Evolutionary conservation across 2,113 vertebrate genomes (phyloP).

Genomic region (Menura novaehollandiae): DNA sequence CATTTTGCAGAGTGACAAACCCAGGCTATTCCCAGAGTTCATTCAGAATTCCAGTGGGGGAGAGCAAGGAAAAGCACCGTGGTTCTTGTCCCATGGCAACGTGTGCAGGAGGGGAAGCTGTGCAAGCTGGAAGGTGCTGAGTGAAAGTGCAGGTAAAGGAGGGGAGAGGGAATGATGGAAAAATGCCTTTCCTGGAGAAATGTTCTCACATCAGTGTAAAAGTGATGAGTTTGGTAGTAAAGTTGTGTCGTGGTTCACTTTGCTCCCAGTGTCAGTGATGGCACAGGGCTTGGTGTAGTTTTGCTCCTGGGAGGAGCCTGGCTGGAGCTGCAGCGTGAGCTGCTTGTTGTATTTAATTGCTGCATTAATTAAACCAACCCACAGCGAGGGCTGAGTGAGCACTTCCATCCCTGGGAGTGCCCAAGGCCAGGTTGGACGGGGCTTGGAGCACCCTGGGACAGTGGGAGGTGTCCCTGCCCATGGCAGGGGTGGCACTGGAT

Average conservation of each 20-base stretch:
- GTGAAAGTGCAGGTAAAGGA: not conserved
- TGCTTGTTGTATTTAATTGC: not conserved
- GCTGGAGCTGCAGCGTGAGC: not conserved
- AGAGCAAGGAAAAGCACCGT: rapidly evolving
- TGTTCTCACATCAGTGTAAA: rapidly evolving
- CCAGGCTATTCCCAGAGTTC: not conserved
- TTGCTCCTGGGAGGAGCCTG: not conserved
- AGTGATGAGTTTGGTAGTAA: rapidly evolving
- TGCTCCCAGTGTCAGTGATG: rapidly evolving
- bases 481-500: not conserved
- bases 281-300: not conserved
- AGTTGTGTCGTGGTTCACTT: not conserved
- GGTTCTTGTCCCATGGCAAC: not conserved
- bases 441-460: not conserved
- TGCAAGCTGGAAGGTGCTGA: not conserved
- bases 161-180: not conserved
- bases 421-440: not conserved
- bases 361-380: not conserved
- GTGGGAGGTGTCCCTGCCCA: not conserved
- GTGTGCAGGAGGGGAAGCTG: not conserved
- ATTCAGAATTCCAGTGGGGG: not conserved
- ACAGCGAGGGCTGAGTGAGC: not conserved
- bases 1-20: not conserved
- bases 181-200: not conserved
- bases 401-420: not conserved